A percentile compares a stretch with the other conserved stretches of the same genome.
These are phyloP conservation scores for Ctenomys sociabilis DNA, from an alignment of 2,113 vertebrate genomes.

Conservation along the genomic window DNA sequence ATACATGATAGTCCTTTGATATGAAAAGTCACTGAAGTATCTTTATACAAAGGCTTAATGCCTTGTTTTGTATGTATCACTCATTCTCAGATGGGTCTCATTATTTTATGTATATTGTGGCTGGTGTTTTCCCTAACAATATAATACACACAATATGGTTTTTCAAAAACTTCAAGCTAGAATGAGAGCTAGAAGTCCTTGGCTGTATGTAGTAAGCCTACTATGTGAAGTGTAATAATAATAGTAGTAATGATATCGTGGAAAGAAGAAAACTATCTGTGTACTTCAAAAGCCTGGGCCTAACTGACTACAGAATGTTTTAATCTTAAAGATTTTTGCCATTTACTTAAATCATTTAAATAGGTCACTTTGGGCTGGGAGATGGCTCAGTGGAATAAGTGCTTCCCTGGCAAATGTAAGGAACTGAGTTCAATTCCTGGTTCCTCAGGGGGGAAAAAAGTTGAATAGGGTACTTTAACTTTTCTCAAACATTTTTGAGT, in stretches of 20 bases:
- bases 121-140: neutral
- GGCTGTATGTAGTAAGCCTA: neutral
- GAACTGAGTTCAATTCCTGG: too few species aligned
- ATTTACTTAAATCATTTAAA: too few species aligned
- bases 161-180: neutral
- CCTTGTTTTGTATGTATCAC: neutral
- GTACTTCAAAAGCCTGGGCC: neutral
- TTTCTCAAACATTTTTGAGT: too few species aligned
- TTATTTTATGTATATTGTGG: neutral
- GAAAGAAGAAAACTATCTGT: neutral
- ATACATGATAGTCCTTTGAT: neutral
- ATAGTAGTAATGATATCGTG: neutral
- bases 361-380: too few species aligned
- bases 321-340: neutral
- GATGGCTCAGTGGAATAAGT: too few species aligned
- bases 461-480: too few species aligned
- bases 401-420: too few species aligned
- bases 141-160: neutral
- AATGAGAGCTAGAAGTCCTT: conserved; percentile 24
- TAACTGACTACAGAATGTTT: neutral
- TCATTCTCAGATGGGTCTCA: neutral
- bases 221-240: neutral
- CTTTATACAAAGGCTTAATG: neutral
- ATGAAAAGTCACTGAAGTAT: neutral
- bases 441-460: too few species aligned